A percentile compares a stretch with the other conserved stretches of the same genome.
Evolutionary conservation across 2,888 invertebrate genomes (phyloP).

Genomic region (Heteromyza rotundicornis): DNA sequence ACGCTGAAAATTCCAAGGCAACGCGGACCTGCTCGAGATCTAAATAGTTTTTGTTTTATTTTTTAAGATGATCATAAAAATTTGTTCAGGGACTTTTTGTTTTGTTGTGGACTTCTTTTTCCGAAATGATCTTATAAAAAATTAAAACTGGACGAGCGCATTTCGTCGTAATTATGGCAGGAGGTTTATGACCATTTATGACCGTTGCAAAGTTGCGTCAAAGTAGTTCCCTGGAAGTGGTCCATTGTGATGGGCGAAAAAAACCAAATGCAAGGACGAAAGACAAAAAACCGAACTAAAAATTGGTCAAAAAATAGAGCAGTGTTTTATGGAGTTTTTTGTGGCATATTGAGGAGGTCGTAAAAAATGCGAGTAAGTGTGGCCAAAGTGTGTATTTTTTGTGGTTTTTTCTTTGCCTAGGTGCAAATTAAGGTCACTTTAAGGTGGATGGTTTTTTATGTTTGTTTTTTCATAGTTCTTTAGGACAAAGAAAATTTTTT

Average conservation of each 20-base stretch:
- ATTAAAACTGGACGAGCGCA: not conserved
- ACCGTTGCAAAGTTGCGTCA: conserved; percentile 17
- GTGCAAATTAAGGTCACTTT: conserved; percentile 4
- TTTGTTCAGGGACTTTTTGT: conserved; percentile 9
- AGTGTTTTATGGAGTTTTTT: conserved; percentile 38
- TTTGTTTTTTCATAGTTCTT: not conserved
- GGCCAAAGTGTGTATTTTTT: conserved; percentile 11
- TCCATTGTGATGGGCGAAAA: not conserved
- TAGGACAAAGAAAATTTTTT: too few species aligned
- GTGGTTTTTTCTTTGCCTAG: conserved; percentile 9
- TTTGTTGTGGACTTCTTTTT: not conserved
- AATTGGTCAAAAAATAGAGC: conserved; percentile 56
- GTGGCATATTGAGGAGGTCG: conserved; percentile 18
- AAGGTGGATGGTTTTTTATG: not conserved
- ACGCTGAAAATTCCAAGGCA: not conserved
- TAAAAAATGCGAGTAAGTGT: conserved; percentile 15
- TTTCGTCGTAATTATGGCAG: conserved; percentile 29
- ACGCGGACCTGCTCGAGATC: conserved; percentile 40
- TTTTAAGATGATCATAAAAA: conserved; percentile 45
- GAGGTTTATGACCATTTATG: conserved; percentile 15
- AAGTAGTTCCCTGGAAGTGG: conserved; percentile 19
- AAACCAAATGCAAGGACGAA: not conserved
- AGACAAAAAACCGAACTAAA: conserved; percentile 38
- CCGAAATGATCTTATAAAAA: not conserved
- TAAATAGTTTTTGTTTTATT: conserved; percentile 46